Evolutionary conservation across 2,888 invertebrate species (phyloP), one percentile per base, ranked within the genome.

Genomic region (Pheosia tremula): DNA sequence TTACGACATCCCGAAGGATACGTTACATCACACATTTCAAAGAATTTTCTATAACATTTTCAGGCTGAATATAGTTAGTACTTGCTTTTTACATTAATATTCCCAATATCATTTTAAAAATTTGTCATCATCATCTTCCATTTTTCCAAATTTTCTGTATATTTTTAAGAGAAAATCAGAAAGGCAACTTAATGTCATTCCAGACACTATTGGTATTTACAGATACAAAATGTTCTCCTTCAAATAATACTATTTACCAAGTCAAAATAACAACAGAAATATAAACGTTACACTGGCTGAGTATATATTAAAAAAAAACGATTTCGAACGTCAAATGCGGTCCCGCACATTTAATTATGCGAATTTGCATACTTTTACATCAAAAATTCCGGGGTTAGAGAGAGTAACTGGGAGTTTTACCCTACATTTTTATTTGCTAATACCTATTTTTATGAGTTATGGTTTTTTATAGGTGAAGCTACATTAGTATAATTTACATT

Each of bases 361-460:
- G 79, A 79, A 90, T 90, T 89, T 86, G 86, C 89, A 90, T 90
- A 87, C 85, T 87, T 83, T 77, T 81, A 77, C 71, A 70, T 73
- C 66, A 70, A 77, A 80, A 80, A 78, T 68, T 72, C 75, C 9
- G 9, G 68, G 74, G 73, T 78, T 74, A 73, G 69, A 77, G 75
- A 62, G 78, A 58, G 79, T 75, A 77, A 79, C 75, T 66, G 81
- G 74, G 58, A 74, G 68, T 73, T 82, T 81, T 79, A 81, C 79
- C 79, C 80, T 79, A 79, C 81, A 81, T 82, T 85, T 82, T 84
- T 82, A 85, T 83, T 83, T 76, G 81, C 79, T 83, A 79, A 79
- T 80, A 79, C 71, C 72, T 68, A 75, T 79, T 82, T 83, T 79
- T 77, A 77, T 69, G 77, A 73, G 70, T 74, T 74, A 62, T 61